Evolutionary conservation across 2,113 vertebrate species (phyloP).

Genomic region (Mesembrinibis cayennensis): DNA sequence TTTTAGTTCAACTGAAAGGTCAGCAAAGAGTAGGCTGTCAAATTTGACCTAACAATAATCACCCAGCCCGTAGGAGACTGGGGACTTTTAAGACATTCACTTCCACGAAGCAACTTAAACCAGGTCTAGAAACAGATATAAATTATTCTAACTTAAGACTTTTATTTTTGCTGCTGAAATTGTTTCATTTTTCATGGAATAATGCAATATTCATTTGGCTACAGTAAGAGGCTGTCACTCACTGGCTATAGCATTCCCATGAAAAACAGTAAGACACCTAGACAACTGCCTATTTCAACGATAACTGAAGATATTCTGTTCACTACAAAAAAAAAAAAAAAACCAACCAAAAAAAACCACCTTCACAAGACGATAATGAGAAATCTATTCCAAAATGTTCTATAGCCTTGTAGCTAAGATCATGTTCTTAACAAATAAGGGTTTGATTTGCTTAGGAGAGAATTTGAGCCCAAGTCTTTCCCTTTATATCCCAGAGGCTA

Average conservation of each 20-base stretch:
- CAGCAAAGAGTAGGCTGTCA: not conserved
- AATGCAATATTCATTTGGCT: not conserved
- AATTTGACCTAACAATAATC: not conserved
- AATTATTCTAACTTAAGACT: not conserved
- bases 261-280: not conserved
- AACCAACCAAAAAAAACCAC: not conserved
- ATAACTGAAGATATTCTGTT: not conserved
- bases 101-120: not conserved
- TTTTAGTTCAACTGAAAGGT: not conserved
- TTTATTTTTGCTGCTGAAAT: not conserved
- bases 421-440: not conserved
- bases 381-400: not conserved
- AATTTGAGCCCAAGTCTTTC: not conserved
- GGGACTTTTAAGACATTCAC: not conserved
- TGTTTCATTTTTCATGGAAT: not conserved
- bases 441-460: not conserved
- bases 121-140: not conserved
- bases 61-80: not conserved
- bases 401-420: not conserved
- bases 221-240: not conserved
- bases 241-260: not conserved
- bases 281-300: not conserved
- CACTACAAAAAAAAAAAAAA: not conserved
- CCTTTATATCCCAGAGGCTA: not conserved
- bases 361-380: not conserved